Conservation (phyloP, 2,888 invertebrate genomes). For the Heliconius ismenius region DNA sequence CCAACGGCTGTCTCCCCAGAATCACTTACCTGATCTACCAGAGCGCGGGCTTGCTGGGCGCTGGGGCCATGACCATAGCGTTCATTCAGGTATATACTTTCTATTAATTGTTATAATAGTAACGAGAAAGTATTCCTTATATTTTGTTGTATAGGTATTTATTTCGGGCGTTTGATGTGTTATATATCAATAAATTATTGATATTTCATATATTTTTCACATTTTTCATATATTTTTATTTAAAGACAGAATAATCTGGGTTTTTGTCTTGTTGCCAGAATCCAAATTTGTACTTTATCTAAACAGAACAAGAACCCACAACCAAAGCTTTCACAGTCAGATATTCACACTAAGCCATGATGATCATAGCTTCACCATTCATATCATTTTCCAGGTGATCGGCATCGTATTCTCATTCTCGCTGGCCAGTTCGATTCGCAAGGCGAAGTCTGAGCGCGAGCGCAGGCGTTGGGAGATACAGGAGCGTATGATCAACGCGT, state of each 20-base stretch:
- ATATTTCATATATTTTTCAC: no score
- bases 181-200: no score
- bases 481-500: slow-evolving; percentile 80
- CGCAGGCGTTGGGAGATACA: slow-evolving; percentile 86
- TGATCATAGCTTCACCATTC: slow-evolving; percentile 30
- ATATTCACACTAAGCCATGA: no score
- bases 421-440: slow-evolving; percentile 91
- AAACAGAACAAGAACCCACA: no score
- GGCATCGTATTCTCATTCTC: slow-evolving; percentile 95
- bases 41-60: slow-evolving; percentile 87
- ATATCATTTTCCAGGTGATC: slow-evolving; percentile 83
- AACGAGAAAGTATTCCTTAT: no score
- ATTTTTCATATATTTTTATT: no score
- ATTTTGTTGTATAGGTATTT: no score
- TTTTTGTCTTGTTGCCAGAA: no score
- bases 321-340: no score
- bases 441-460: slow-evolving; percentile 87
- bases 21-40: slow-evolving; percentile 84
- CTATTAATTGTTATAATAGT: neutral
- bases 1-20: slow-evolving; percentile 83
- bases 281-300: no score
- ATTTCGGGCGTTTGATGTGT: no score
- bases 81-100: slow-evolving; percentile 85
- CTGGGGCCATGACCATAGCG: slow-evolving; percentile 89
- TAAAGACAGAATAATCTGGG: no score